Conservation (phyloP, 2,888 invertebrate species). For the Heliconius erato region DNA sequence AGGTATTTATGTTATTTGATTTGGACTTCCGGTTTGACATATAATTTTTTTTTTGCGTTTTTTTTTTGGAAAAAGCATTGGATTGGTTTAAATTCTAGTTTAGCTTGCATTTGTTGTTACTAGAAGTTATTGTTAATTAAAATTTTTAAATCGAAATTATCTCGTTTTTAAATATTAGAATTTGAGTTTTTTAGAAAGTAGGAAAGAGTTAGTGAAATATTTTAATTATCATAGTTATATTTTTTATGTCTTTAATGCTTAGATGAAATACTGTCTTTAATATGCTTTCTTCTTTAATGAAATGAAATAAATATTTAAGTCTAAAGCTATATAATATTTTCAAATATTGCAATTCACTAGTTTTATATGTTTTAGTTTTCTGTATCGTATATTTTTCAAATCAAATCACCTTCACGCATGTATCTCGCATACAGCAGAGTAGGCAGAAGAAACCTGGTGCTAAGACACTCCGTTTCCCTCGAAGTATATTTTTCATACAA, state of each 20-base stretch:
- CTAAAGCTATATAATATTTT: not conserved
- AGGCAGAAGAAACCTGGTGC: no score
- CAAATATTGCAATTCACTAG: not conserved
- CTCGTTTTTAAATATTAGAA: not conserved
- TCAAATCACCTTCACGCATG: no score
- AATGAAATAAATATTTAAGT: not conserved
- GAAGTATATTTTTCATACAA: not conserved
- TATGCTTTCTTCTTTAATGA: not conserved
- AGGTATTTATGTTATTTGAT: constrained; percentile 23
- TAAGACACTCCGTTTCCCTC: no score
- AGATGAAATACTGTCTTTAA: not conserved
- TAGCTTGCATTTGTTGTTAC: not conserved
- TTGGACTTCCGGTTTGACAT: constrained; percentile 9
- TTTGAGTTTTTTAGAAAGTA: not conserved
- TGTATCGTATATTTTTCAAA: no score
- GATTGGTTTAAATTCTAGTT: not conserved
- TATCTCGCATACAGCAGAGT: no score
- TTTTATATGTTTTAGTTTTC: no score
- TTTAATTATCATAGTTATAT: not conserved
- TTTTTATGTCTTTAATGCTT: not conserved
- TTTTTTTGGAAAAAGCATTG: not conserved
- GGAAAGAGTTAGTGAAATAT: not conserved
- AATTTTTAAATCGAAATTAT: not conserved
- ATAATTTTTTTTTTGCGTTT: not conserved
- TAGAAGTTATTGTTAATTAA: not conserved